Evolutionary conservation across 2,797 vertebrate genomes (phyloP).

Genomic region (Eidolon dupreanum): DNA sequence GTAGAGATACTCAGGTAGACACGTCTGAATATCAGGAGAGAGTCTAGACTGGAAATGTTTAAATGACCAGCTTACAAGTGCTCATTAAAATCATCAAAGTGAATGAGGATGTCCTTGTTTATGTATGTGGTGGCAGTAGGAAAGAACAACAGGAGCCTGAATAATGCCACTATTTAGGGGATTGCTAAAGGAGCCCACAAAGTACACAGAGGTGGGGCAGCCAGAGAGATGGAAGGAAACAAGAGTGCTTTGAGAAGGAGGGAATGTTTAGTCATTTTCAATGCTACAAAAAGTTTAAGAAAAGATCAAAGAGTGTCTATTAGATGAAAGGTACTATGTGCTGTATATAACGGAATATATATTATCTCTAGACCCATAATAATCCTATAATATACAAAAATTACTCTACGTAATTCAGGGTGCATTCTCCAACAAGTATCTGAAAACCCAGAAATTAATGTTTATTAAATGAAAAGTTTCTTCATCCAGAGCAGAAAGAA

Average conservation of each 20-base stretch:
- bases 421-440: neutral
- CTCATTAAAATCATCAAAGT: neutral
- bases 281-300: neutral
- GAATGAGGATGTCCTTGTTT: neutral
- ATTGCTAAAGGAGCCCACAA: neutral
- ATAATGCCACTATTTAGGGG: neutral
- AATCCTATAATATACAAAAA: neutral
- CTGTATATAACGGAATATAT: neutral
- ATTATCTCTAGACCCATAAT: neutral
- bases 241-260: neutral
- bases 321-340: neutral
- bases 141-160: neutral
- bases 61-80: neutral
- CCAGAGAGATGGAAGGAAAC: neutral
- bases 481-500: neutral
- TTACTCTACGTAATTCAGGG: neutral
- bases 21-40: neutral
- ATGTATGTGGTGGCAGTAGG: neutral
- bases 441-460: neutral
- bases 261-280: neutral
- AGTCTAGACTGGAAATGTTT: neutral
- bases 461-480: neutral
- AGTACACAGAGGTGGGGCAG: neutral
- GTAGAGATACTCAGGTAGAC: neutral
- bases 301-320: neutral